These are phyloP conservation scores for Cyclopterus lumpus DNA, from an alignment of 2,797 vertebrate genomes.

Conservation along the genomic window DNA sequence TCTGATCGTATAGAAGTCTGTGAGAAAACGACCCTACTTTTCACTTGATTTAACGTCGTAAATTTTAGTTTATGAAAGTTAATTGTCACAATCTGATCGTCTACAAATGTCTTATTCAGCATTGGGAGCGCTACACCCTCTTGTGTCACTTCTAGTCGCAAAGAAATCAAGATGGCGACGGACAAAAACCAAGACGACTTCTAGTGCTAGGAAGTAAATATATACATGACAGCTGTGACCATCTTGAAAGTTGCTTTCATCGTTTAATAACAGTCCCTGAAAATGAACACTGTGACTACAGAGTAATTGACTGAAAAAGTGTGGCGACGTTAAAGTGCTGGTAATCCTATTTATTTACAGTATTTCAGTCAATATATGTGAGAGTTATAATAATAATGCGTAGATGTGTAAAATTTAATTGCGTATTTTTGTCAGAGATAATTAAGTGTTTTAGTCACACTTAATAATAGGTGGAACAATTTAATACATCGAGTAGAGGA, in stretches of 20 bases:
- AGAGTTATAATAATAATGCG: slow-evolving; percentile 2
- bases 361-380: neutral
- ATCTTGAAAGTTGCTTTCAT: neutral
- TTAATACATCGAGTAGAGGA: neutral
- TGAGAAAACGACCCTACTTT: too few species aligned
- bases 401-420: neutral
- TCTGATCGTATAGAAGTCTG: too few species aligned
- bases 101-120: too few species aligned
- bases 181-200: neutral
- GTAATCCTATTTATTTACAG: slow-evolving; percentile 14
- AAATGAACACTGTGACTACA: neutral
- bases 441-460: neutral
- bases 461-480: neutral
- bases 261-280: slow-evolving; percentile 2
- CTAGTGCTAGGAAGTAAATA: neutral
- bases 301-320: slow-evolving; percentile 3
- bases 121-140: too few species aligned
- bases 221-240: neutral
- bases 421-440: slow-evolving; percentile 1
- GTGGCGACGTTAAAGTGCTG: slow-evolving; percentile 9
- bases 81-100: too few species aligned
- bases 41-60: too few species aligned
- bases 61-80: too few species aligned
- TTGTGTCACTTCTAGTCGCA: too few species aligned
- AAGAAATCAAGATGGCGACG: too few species aligned